A percentile compares a stretch with the other conserved stretches of the same genome.
Conservation (phyloP, 2,797 vertebrate genomes). For the Cyprinella venusta region DNA sequence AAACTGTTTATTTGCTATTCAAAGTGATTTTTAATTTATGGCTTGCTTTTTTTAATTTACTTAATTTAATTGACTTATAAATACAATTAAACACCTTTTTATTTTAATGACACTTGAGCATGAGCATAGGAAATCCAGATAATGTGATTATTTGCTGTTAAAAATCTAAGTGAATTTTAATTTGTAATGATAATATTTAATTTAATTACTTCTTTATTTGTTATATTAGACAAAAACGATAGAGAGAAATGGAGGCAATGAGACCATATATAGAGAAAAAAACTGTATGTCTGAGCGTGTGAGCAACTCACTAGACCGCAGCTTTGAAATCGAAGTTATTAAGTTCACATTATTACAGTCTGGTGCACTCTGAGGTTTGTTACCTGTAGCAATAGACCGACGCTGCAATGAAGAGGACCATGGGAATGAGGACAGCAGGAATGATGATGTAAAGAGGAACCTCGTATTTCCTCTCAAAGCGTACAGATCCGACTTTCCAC, state of each 20-base stretch:
- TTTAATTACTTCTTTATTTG: neutral
- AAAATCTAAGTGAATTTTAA: neutral
- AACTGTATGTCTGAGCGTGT: neutral
- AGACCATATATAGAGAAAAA: neutral
- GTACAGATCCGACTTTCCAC: constrained; percentile 88
- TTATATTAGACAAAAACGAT: neutral
- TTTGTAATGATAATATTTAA: neutral
- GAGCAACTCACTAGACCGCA: neutral
- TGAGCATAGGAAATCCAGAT: neutral
- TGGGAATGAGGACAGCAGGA: constrained; percentile 89
- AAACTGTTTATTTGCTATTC: neutral
- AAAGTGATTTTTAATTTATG: neutral
- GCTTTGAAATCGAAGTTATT: neutral
- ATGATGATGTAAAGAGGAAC: constrained; percentile 89
- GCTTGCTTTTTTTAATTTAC: neutral
- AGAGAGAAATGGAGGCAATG: neutral
- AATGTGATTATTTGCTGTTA: neutral
- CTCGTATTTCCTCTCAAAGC: constrained; percentile 81
- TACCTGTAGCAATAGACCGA: constrained; percentile 96
- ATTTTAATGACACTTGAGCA: neutral
- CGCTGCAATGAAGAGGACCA: constrained; percentile 86
- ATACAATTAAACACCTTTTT: neutral
- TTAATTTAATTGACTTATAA: neutral
- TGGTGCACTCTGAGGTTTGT: constrained; percentile 48
- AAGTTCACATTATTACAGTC: neutral